A percentile compares a stretch with the other conserved stretches of the same genome.
Conservation (phyloP, 2,888 invertebrate genomes). For the Anaspis maculata region DNA sequence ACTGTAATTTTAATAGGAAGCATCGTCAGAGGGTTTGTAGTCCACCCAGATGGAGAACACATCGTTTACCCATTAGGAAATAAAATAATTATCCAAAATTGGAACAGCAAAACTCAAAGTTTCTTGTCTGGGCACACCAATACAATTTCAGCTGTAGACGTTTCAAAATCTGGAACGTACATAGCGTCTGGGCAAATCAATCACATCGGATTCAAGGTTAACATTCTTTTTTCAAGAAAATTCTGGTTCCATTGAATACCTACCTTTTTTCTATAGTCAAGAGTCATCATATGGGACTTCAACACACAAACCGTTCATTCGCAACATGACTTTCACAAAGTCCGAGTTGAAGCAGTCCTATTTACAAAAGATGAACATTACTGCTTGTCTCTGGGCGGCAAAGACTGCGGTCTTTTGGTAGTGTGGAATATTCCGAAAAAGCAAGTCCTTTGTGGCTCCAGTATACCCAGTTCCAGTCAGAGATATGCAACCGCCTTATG, state of each 20-base stretch:
- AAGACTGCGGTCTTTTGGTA: constrained; percentile 82
- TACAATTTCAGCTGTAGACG: constrained; percentile 64
- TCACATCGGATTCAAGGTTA: constrained; percentile 74
- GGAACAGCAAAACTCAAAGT: constrained; percentile 59
- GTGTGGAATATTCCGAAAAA: constrained; percentile 64
- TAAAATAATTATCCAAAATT: constrained; percentile 65
- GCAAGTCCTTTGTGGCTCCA: constrained; percentile 43
- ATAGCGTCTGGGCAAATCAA: constrained; percentile 87
- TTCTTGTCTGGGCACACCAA: constrained; percentile 77
- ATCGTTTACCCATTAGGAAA: constrained; percentile 71
- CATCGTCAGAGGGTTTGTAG: constrained; percentile 50
- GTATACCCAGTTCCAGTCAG: constrained; percentile 32
- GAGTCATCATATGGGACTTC: constrained; percentile 83
- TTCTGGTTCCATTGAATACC: neutral
- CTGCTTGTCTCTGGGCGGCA: constrained; percentile 77
- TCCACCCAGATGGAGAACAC: constrained; percentile 65
- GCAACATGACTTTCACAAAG: constrained; percentile 79
- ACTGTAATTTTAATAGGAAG: too few species aligned
- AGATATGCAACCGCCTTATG: constrained; percentile 37
- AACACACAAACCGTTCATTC: constrained; percentile 52
- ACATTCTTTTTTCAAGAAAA: neutral
- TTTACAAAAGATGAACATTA: constrained; percentile 69
- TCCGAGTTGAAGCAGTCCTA: constrained; percentile 75
- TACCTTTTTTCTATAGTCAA: neutral
- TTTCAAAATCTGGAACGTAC: constrained; percentile 67